Evolutionary conservation across 1,140 invertebrate genomes (phyloP), one percentile per base, ranked within the genome.

Genomic region (Drosophila carrolli): DNA sequence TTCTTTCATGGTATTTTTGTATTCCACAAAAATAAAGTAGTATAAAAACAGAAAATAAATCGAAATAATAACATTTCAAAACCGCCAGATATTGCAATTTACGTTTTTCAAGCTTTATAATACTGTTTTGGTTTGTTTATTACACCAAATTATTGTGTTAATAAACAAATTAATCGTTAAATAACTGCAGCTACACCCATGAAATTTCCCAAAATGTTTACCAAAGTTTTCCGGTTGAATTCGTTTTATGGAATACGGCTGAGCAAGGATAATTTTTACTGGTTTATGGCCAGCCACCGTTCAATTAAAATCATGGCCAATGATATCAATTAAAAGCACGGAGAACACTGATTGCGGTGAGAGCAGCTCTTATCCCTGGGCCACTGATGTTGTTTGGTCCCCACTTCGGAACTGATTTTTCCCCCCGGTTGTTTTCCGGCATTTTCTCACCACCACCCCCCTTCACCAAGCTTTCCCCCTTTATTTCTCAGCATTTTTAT

Each of bases 291-390:
- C 82, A 71, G 83, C 78, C 81, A 63, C 78, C 78, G 81, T 86
- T 85, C 78, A 85, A 85, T 85, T 85, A 86, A 85, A 85, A 81
- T 85, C 83, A 78, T 82, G 78, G 63, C 78, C 75, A 85, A 75
- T 80, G 76, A 88, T 88, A 88, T 85, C 83, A 85, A 85, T 85
- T 82, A 85, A 85, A 82, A 78, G 75, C 65, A 61, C 60, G 43
- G 79, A 66, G 44, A 73, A 58, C 61, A 56, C 78, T 85, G 82
- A 85, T 85, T 85, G 81, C 79, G 74, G 57, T 65, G 77, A 85
- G 56, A 60, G 66, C 46, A 54, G 41, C 72, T 66, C 60, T 68
- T 68, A 50, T 55, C 48, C 71, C 71, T 60, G 63, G 43, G 41
- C 65, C 51, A 41, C 72, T 27, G 14, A 16, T 16, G 16, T 32